Conservation (phyloP, 2,888 invertebrate genomes). For the Tipula confusa region DNA sequence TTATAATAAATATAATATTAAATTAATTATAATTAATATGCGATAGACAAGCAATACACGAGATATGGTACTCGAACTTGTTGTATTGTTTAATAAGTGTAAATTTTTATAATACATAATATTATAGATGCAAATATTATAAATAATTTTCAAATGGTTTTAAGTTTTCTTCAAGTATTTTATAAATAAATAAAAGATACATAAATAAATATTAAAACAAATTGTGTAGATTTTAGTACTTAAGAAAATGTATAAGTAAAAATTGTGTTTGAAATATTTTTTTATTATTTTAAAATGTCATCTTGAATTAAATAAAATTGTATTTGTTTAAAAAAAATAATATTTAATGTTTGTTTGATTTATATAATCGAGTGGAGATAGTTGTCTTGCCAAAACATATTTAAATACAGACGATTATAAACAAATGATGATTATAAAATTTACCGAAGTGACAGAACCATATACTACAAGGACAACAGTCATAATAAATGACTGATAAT, state of each 20-base stretch:
- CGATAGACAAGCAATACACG: background rate
- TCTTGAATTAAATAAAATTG: background rate
- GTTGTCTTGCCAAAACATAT: no score
- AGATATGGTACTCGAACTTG: background rate
- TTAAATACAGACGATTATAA: no score
- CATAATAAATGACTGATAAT: no score
- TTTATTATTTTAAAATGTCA: background rate
- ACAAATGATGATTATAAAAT: no score
- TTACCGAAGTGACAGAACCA: no score
- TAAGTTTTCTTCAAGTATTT: background rate
- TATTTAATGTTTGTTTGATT: background rate
- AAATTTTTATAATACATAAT: background rate
- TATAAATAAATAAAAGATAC: background rate
- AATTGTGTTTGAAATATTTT: background rate
- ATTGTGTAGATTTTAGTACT: background rate
- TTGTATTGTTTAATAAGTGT: background rate
- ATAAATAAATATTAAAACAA: background rate
- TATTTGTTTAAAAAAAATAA: background rate
- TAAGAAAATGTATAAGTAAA: background rate
- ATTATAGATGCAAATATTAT: background rate
- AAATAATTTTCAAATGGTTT: background rate
- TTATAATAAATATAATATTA: constrained; percentile 1
- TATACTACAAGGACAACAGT: no score
- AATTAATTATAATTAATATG: background rate
- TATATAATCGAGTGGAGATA: background rate